These are phyloP conservation scores for Tridacna crocea DNA, from an alignment of 2,888 invertebrate genomes.

Conservation along the genomic window DNA sequence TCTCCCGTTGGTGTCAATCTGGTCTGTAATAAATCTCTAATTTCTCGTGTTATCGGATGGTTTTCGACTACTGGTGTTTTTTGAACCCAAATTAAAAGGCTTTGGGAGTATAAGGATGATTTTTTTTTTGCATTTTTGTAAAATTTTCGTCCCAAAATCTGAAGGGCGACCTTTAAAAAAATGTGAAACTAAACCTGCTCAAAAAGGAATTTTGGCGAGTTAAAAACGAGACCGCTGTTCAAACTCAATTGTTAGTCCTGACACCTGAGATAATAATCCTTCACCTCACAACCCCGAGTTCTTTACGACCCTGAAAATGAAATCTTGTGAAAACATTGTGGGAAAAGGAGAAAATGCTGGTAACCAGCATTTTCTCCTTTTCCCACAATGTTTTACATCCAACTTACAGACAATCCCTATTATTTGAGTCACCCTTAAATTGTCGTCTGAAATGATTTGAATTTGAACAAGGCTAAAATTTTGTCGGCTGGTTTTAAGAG, in stretches of 20 bases:
- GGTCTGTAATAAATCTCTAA: no score
- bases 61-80: no score
- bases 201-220: background rate
- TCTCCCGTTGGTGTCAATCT: no score
- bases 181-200: no score
- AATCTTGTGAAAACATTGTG: background rate
- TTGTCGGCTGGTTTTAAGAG: background rate
- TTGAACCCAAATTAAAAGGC: no score
- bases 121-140: no score
- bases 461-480: background rate
- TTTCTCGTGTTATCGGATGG: no score
- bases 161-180: background rate
- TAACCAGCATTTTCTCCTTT: conserved; percentile 1
- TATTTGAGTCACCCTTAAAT: background rate
- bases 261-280: background rate
- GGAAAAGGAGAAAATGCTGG: background rate
- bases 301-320: background rate
- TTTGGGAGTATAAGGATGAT: no score
- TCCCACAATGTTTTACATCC: background rate
- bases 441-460: background rate
- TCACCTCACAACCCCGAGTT: background rate
- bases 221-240: background rate
- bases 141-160: no score
- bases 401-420: background rate
- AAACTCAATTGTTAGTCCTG: background rate